Conservation (phyloP, 2,888 invertebrate species). For the Ophion costatus region DNA sequence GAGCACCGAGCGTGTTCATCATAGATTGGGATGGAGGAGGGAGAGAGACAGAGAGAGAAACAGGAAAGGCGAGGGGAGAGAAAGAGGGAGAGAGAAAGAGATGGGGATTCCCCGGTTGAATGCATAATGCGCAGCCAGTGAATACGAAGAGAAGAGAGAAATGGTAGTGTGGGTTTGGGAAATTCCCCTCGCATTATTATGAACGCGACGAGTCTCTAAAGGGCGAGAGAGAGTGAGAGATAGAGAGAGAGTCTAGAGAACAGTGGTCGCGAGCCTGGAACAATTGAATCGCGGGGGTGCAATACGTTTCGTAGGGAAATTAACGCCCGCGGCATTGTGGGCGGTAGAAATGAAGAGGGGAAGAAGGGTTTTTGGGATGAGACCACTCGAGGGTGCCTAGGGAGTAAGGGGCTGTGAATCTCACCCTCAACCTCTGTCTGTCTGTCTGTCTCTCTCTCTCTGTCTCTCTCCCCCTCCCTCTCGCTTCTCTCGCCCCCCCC, state of each 20-base stretch:
- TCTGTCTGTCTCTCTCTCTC: slow-evolving; percentile 6
- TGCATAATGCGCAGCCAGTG: slow-evolving; percentile 68
- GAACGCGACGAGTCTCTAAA: slow-evolving; percentile 62
- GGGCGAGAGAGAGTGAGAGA: slow-evolving; percentile 45
- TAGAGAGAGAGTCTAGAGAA: slow-evolving; percentile 60
- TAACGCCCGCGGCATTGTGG: slow-evolving; percentile 81
- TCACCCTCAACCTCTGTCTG: slow-evolving; percentile 41
- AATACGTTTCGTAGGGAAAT: slow-evolving; percentile 82
- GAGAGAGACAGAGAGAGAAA: neutral
- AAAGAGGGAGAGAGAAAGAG: slow-evolving; percentile 13
- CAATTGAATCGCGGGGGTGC: slow-evolving; percentile 81
- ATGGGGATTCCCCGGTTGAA: slow-evolving; percentile 52
- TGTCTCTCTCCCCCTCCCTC: slow-evolving; percentile 27
- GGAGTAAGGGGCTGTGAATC: slow-evolving; percentile 10
- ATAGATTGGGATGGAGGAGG: slow-evolving; percentile 21
- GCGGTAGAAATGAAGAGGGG: slow-evolving; percentile 46
- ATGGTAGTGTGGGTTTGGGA: slow-evolving; percentile 51
- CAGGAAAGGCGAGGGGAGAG: neutral
- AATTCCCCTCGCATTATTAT: slow-evolving; percentile 68
- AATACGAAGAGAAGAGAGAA: slow-evolving; percentile 62
- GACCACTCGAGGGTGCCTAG: slow-evolving; percentile 40
- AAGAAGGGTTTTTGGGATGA: slow-evolving; percentile 33
- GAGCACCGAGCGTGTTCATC: slow-evolving; percentile 35
- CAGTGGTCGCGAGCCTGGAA: slow-evolving; percentile 74
- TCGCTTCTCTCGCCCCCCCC: slow-evolving; percentile 28